Evolutionary conservation across 2,888 invertebrate species (phyloP), one percentile per base, ranked within the genome.

Genomic region (Cotesia congregata): DNA sequence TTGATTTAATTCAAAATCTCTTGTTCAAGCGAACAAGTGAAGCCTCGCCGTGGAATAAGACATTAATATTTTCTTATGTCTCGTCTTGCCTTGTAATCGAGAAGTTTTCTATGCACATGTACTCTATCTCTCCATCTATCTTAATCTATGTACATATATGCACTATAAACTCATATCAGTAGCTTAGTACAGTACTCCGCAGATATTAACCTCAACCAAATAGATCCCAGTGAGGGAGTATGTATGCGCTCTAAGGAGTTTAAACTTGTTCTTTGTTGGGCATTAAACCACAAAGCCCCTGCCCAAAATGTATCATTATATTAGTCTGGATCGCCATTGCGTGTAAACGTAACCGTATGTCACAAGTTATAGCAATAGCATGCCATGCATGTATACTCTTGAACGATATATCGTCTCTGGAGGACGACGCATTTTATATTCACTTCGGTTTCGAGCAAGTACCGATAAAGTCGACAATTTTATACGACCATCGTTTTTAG

Each of bases 401-500:
- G 76, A 74, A 72, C 77, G 77, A 79, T 77, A 79, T 79, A 75
- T 79, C 74, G 78, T 76, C 74, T 78, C 61, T 20, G 73, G 74
- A 82, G 74, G 73, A 79, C 72, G 80, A 79, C 77, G 80, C 81
- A 82, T 83, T 83, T 83, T 81, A 83, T 80, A 82, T 83, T 83
- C 83, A 83, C 83, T 83, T 81, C 81, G 79, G 82, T 79, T 79
- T 79, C 80, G 77, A 77, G 77, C 80, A 81, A 83, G 83, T 81
- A 80, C 81, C 83, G 83, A 83, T 83, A 83, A 83, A 83, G 79
- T 83, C 78, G 77, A 80, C 80, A 82, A 81, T 82, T 83, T 83
- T 82, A 83, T 83, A 82, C 74, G 80, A 75, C 75, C 75, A 75
- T 78, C 78, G 77, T 76, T 77, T 67, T 69, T 77, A 71, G 59